Percentiles rank a stretch among this genome's conserved stretches.
Evolutionary conservation across 2,113 vertebrate genomes (phyloP).

Genomic region (Carollia perspicillata): DNA sequence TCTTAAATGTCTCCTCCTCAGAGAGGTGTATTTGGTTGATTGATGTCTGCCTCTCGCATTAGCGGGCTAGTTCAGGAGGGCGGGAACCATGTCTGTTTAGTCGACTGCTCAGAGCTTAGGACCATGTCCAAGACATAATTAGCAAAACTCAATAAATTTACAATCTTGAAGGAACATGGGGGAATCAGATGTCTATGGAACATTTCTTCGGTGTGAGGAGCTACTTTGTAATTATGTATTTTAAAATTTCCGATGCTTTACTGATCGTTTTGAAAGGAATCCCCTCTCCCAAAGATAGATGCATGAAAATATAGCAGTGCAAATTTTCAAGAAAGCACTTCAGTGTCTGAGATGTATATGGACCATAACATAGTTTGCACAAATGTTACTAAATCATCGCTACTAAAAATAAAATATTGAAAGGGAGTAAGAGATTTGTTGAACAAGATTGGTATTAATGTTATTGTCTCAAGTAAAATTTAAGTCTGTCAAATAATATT

Average conservation of each 20-base stretch:
- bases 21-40: neutral
- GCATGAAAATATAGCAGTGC: neutral
- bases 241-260: neutral
- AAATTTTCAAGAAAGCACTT: neutral
- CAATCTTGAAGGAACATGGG: neutral
- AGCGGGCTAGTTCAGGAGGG: neutral
- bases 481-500: neutral
- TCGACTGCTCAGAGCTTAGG: neutral
- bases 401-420: neutral
- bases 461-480: neutral
- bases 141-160: neutral
- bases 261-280: neutral
- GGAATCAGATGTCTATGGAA: neutral
- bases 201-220: neutral
- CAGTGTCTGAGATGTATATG: neutral
- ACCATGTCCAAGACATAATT: neutral
- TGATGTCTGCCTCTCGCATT: neutral
- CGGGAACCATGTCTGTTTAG: neutral
- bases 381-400: neutral
- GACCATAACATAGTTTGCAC: neutral
- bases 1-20: neutral
- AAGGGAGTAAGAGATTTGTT: neutral
- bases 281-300: neutral
- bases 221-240: neutral
- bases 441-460: neutral